A percentile compares a stretch with the other conserved stretches of the same genome.
These are phyloP conservation scores for Metallyticus violacea DNA, from an alignment of 2,888 invertebrate species.

Conservation along the genomic window DNA sequence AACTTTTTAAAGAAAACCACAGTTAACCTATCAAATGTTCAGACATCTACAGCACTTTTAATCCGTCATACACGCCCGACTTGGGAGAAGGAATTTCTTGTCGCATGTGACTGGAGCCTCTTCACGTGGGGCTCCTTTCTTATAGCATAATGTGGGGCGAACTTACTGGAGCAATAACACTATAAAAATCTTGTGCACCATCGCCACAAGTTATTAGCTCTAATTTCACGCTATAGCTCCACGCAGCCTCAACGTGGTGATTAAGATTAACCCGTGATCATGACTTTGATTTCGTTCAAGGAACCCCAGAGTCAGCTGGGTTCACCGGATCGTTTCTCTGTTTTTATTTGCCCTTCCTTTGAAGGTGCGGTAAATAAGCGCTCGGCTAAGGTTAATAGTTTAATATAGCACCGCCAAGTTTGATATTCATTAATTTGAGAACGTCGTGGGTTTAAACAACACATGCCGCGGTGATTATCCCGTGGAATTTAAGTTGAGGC, in stretches of 20 bases:
- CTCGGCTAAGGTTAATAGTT: background rate
- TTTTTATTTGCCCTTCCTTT: too few species aligned
- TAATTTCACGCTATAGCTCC: slow-evolving; percentile 5
- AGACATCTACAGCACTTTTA: background rate
- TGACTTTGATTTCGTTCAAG: background rate
- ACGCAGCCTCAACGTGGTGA: background rate
- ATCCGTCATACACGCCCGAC: background rate
- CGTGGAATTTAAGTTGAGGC: background rate
- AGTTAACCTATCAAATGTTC: background rate
- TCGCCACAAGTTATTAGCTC: background rate
- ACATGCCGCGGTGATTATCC: background rate
- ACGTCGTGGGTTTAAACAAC: background rate
- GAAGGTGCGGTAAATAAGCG: background rate
- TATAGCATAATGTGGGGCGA: background rate
- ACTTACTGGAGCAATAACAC: background rate
- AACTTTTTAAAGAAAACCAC: too few species aligned
- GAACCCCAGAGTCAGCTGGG: background rate
- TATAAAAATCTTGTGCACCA: background rate
- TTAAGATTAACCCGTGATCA: background rate
- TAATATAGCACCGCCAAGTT: background rate
- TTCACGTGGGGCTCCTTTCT: background rate
- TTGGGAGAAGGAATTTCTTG: background rate
- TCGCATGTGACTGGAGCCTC: background rate
- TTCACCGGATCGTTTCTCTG: background rate
- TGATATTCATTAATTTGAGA: background rate